Evolutionary conservation across 2,113 vertebrate genomes (phyloP), one percentile per base, ranked within the genome.

Genomic region (Peromyscus maniculatus): DNA sequence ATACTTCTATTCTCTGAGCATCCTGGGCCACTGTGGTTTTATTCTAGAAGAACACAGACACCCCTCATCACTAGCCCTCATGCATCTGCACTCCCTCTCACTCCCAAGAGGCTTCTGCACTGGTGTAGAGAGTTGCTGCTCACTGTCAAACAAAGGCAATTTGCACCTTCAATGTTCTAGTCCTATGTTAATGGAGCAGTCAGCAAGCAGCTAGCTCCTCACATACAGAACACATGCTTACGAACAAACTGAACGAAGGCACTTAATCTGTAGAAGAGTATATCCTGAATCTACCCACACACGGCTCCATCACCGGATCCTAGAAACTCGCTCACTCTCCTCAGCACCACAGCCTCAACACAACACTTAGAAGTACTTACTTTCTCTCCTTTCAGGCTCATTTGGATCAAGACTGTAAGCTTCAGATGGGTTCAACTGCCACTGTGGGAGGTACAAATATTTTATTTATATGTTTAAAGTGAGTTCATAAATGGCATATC

Each of bases 361-460:
- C 36, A 57, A 75, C 9, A 71, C 12, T 83, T 77, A 62, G 72
- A 97, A 93, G 97, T 97, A 99, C 99, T 99, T 98, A 99, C 99
- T 99, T 97, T 98, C 97, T 90, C 96, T 98, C 91, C 96, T 95
- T 95, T 97, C 94, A 91, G 97, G 55, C 13, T 98, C 97, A 69
- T 66, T 97, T 94, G 98, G 97, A 90, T 98, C 98, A 91, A 98
- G 57, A 31, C 92, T 71, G 77, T 97, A 97, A 94, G 33, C 13
- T 72, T 95, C 93, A n/a, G 97, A 90, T 8, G 99, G 98, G 91
- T 98, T 99, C 96, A 97, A 98, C 97, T 99, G 99, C 99, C 99
- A 99, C 99, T 99, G 98, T 94, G 96, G 97, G 97, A 96, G 57
- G 24, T 22, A 97, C 12, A 97, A 87, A 91, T 15, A 75, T 91